Evolutionary conservation across 2,113 vertebrate genomes (phyloP).

Genomic region (Platichthys flesus): DNA sequence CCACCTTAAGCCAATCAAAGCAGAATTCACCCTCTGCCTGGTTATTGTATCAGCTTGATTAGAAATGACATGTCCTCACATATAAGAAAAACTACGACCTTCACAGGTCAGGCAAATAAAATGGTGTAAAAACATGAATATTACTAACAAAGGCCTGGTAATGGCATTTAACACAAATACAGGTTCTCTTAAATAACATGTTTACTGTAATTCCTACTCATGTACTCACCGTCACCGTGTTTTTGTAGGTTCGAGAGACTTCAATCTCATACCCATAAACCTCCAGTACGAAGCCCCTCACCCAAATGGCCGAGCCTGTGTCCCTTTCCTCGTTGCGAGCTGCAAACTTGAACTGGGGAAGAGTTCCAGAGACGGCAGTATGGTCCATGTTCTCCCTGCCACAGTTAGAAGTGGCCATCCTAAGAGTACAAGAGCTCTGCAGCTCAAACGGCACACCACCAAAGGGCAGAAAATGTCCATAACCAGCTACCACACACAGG

Average conservation of each 20-base stretch:
- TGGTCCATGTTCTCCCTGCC: slow-evolving; percentile 32
- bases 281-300: slow-evolving; percentile 90
- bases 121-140: background rate
- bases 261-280: slow-evolving; percentile 91
- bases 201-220: background rate
- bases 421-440: slow-evolving; percentile 92
- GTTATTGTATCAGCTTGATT: slow-evolving; percentile 77
- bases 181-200: background rate
- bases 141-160: slow-evolving; percentile 4
- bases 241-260: slow-evolving; percentile 93
- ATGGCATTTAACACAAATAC: background rate
- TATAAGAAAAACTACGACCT: slow-evolving; percentile 65
- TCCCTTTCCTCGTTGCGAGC: slow-evolving; percentile 93
- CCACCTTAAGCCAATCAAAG: slow-evolving; percentile 78
- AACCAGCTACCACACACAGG: slow-evolving; percentile 91
- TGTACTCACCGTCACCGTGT: slow-evolving; percentile 92
- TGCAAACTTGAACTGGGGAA: slow-evolving; percentile 87
- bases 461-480: slow-evolving; percentile 94
- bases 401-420: slow-evolving; percentile 87
- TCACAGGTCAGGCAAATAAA: slow-evolving; percentile 43
- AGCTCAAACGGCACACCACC: slow-evolving; percentile 91
- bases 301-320: slow-evolving; percentile 93
- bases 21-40: slow-evolving; percentile 69
- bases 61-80: slow-evolving; percentile 73
- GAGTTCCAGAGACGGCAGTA: slow-evolving; percentile 12